Evolutionary conservation across 2,113 vertebrate genomes (phyloP).

Genomic region (Barbus barbus): DNA sequence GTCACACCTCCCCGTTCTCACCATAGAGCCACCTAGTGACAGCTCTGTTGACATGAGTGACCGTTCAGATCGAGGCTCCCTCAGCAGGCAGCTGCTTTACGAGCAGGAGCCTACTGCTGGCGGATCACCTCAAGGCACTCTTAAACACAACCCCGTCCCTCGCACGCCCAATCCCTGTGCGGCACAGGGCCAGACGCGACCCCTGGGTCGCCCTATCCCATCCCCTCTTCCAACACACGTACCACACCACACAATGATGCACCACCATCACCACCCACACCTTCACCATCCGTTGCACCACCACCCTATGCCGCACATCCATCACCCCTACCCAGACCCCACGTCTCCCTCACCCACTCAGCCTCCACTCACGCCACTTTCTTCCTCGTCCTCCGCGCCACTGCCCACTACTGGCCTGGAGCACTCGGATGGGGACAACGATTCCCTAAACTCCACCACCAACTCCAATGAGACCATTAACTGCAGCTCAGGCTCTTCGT

Average conservation of each 20-base stretch:
- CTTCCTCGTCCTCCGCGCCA: conserved; percentile 73
- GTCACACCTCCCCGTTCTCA: conserved; percentile 87
- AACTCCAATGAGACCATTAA: conserved; percentile 95
- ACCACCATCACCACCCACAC: conserved; percentile 78
- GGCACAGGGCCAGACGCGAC: conserved; percentile 75
- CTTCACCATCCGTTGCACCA: conserved; percentile 71
- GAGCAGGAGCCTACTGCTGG: conserved; percentile 77
- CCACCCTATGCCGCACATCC: conserved; percentile 79
- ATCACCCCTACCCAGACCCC: conserved; percentile 77
- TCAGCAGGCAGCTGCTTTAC: conserved; percentile 84
- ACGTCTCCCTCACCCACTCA: conserved; percentile 77
- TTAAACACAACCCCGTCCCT: conserved; percentile 78
- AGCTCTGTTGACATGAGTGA: conserved; percentile 93
- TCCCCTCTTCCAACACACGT: conserved; percentile 77
- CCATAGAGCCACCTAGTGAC: conserved; percentile 93
- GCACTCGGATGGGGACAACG: conserved; percentile 89
- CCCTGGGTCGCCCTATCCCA: conserved; percentile 65
- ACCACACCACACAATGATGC: conserved; percentile 76
- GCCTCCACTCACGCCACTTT: conserved; percentile 78
- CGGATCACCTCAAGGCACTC: conserved; percentile 83
- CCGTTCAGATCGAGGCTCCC: conserved; percentile 87
- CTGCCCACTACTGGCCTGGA: conserved; percentile 72
- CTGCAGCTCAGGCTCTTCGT: conserved; percentile 93
- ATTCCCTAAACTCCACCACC: conserved; percentile 90
- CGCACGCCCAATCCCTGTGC: conserved; percentile 63